A percentile compares a stretch with the other conserved stretches of the same genome.
phyloP scores from a whole-genome alignment of 2,113 vertebrate genomes.

The Rhinolophus sinicus region DNA sequence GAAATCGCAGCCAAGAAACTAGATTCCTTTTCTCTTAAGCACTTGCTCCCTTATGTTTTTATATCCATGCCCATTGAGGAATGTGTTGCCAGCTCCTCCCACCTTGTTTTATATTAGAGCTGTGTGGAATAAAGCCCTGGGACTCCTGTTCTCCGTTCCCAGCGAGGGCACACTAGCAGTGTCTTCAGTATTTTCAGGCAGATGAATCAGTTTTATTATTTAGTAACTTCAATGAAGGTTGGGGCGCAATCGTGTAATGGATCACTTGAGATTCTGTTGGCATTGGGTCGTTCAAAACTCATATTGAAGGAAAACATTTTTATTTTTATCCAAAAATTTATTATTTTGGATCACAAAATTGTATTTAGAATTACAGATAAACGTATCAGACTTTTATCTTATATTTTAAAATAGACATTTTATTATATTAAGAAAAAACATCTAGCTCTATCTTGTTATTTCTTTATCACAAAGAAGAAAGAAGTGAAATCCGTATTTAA shows the following conservation, averaged over 20 bases:
- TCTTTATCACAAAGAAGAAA: slow-evolving; percentile 82
- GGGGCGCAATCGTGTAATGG: not conserved
- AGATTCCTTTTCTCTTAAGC: not conserved
- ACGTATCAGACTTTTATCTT: slow-evolving; percentile 82
- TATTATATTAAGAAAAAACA: slow-evolving; percentile 81
- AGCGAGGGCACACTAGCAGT: not conserved
- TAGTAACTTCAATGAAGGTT: not conserved
- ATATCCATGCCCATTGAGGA: not conserved
- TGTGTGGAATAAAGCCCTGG: not conserved
- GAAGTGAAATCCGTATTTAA: slow-evolving; percentile 86
- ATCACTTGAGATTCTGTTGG: not conserved
- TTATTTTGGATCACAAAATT: slow-evolving; percentile 74
- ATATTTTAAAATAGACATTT: slow-evolving; percentile 83
- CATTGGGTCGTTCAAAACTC: not conserved
- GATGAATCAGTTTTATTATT: not conserved
- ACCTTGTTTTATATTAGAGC: not conserved
- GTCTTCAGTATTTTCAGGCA: not conserved
- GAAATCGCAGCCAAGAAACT: not conserved
- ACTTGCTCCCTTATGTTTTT: not conserved
- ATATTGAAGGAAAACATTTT: slow-evolving; percentile 21
- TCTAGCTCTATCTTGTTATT: slow-evolving; percentile 75
- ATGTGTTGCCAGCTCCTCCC: not conserved
- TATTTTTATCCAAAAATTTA: not conserved
- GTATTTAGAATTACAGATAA: slow-evolving; percentile 77
- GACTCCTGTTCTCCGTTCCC: not conserved